phyloP scores from a whole-genome alignment of 37 sponge, comb jelly and placozoan species.

The Lycopodina hypogea region DNA sequence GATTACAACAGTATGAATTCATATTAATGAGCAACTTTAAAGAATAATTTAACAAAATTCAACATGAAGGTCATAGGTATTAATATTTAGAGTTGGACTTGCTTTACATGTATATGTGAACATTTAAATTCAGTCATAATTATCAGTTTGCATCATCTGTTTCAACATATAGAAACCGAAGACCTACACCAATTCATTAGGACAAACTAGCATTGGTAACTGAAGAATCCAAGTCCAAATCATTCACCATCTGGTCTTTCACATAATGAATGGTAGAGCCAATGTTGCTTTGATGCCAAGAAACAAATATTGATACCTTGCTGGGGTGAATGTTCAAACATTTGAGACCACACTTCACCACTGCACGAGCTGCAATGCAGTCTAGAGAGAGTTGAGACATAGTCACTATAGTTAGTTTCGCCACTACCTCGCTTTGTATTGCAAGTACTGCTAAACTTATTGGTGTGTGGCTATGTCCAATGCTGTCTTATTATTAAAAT shows the following conservation, averaged over 20 bases:
- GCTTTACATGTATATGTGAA: too few relatives aligned
- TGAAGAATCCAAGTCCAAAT: too few relatives aligned
- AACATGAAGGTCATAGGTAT: too few relatives aligned
- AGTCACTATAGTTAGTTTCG: background rate
- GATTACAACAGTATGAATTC: too few relatives aligned
- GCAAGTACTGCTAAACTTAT: background rate
- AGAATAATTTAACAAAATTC: too few relatives aligned
- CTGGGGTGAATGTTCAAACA: constrained; percentile 33
- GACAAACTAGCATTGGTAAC: too few relatives aligned
- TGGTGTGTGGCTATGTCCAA: constrained; percentile 28
- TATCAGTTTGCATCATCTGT: too few relatives aligned
- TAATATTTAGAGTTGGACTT: too few relatives aligned
- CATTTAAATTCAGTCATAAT: too few relatives aligned
- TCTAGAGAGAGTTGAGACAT: constrained; percentile 35
- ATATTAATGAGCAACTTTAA: too few relatives aligned
- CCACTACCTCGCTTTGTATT: background rate
- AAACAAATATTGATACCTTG: constrained; percentile 36
- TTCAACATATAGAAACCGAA: too few relatives aligned
- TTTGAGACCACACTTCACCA: constrained; percentile 21
- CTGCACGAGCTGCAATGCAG: constrained; percentile 36
- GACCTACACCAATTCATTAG: too few relatives aligned
- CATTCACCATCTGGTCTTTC: background rate
- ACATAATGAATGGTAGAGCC: background rate
- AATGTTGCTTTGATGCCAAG: constrained; percentile 48
- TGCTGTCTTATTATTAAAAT: constrained; percentile 57